Percentiles rank a stretch among this genome's conserved stretches.
Evolutionary conservation across 2,888 invertebrate genomes (phyloP).

Genomic region (Trissoscelio sp.): DNA sequence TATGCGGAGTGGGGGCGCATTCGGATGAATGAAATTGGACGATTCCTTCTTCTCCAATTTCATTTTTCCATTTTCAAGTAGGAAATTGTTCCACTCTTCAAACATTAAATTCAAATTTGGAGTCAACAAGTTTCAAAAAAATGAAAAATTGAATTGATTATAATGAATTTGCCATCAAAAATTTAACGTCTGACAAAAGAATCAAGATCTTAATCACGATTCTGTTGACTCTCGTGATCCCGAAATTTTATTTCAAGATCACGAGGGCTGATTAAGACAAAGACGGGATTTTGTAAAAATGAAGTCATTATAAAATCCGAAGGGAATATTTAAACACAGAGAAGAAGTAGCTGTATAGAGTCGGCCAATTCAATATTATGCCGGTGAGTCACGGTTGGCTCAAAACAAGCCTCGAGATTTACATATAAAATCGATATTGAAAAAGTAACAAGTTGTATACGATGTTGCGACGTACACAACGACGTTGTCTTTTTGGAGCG

Average conservation of each 20-base stretch:
- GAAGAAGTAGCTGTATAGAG: conserved; percentile 11
- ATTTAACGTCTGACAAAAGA: too few species aligned
- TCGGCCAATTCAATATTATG: conserved; percentile 58
- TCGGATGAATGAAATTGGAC: not conserved
- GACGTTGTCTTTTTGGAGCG: conserved; percentile 75
- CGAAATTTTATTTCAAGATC: conserved; percentile 40
- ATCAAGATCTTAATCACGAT: conserved; percentile 13
- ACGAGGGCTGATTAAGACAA: conserved; percentile 48
- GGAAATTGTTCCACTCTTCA: too few species aligned
- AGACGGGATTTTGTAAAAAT: conserved; percentile 54
- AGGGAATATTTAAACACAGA: conserved; percentile 44
- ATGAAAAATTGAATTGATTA: too few species aligned
- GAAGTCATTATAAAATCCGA: conserved; percentile 60
- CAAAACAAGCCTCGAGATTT: conserved; percentile 66
- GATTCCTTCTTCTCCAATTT: too few species aligned
- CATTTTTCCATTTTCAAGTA: too few species aligned
- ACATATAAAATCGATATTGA: conserved; percentile 70
- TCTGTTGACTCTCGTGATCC: not conserved
- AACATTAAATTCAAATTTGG: too few species aligned
- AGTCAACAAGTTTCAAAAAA: too few species aligned
- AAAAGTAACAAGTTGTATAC: conserved; percentile 68
- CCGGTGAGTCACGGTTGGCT: conserved; percentile 64
- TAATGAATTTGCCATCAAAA: too few species aligned
- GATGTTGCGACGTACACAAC: conserved; percentile 71
- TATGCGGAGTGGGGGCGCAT: too few species aligned